Percentiles rank a stretch among this genome's conserved stretches.
Conservation (phyloP, 92 coral and sea anemone genomes). For the Diadumene lineata region DNA sequence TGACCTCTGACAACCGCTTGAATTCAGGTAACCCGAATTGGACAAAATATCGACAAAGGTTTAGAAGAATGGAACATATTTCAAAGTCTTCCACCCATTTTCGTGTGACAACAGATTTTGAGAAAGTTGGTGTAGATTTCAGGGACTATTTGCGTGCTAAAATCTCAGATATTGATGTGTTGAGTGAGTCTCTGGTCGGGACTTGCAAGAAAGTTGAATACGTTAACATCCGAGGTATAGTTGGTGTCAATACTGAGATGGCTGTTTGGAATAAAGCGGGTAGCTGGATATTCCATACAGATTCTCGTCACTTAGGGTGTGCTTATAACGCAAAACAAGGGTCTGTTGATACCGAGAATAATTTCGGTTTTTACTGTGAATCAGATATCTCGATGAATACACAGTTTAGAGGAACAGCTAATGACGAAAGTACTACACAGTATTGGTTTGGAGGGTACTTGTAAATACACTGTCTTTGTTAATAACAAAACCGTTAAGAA, state of each 20-base stretch:
- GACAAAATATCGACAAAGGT: background rate
- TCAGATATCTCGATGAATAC: background rate
- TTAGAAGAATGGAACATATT: background rate
- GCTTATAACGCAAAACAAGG: background rate
- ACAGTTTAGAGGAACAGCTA: slow-evolving; percentile 2
- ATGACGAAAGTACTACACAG: slow-evolving; percentile 13
- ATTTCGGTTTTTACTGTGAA: slow-evolving; percentile 3
- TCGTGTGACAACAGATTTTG: slow-evolving; percentile 1
- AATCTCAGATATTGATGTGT: background rate
- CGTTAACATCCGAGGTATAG: background rate
- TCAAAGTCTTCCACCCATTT: background rate
- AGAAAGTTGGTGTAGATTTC: slow-evolving; percentile 6
- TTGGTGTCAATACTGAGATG: background rate
- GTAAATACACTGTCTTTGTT: no score
- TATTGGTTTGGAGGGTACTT: background rate
- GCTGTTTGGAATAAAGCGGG: background rate
- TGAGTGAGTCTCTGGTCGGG: background rate
- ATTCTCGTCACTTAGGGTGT: background rate
- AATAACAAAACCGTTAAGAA: background rate
- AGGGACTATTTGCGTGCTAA: slow-evolving; percentile 2
- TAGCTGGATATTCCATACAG: background rate
- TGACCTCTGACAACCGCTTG: background rate
- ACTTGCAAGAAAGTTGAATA: slow-evolving; percentile 1
- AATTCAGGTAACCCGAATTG: background rate
- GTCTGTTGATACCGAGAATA: background rate